Base-by-base conservation (phyloP, 2,888 invertebrate genomes). In the Lissonota sp. region DNA sequence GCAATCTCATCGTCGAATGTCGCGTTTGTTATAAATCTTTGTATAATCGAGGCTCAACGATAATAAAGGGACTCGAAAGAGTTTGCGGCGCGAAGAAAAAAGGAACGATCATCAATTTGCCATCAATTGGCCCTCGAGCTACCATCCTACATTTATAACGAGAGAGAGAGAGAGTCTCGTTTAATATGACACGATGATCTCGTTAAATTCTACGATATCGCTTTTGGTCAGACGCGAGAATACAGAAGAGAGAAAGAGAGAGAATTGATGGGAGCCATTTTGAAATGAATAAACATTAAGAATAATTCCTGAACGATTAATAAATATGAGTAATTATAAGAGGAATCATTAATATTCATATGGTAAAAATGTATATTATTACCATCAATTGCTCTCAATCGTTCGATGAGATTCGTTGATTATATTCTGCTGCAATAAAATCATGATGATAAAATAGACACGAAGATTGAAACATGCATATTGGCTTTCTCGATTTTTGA, bases 171-270 rank as follows among this genome's bases (percentile, higher is more conserved):
- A 26, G 26, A 26, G 26, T 3, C 26, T 26, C 26, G 26, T 26
- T 26, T 26, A 26, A 26, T 26, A 71, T 51, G 51, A 60, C 26
- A 3, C 71, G 60, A 60, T 60, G 71, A 71, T 71, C 51, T 71
- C 71, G 71, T 71, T 71, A 71, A 71, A 71, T 60, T 71, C 71
- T 16, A 71, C 71, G 69, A 60, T 71, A 71, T 58, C 58, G 58
- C 39, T 58, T 58, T n/a, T 49, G 26, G 26, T 26, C 26, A 3
- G 26, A 26, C 1, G 26, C 26, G 3, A 26, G 26, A 26, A 26
- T 26, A 26, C 26, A 26, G 26, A 26, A 26, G 26, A 26, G 26
- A 26, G 26, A 26, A 26, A 26, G 26, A 26, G 26, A 26, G 26
- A 26, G 26, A 26, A 12, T 8, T 37, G 51, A 37, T n/a, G 64